Percentiles rank a stretch among this genome's conserved stretches.
Conservation (phyloP, 1,140 invertebrate genomes). For the Pantala flavescens region DNA sequence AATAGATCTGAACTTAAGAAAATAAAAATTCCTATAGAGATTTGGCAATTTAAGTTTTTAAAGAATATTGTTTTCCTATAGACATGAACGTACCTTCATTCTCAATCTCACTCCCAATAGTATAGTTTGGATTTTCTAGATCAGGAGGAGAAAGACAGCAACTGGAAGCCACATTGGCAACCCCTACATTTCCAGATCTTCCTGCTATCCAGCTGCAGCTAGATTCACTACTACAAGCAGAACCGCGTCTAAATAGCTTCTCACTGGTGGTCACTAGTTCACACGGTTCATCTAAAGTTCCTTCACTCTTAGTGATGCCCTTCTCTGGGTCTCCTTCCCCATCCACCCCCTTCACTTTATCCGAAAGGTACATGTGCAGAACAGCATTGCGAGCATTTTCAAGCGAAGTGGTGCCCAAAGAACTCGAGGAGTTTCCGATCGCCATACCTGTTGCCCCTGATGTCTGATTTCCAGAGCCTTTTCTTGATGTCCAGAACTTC, state of each 20-base stretch:
- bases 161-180: background rate
- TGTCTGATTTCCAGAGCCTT: background rate
- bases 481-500: background rate
- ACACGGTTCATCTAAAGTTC: background rate
- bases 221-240: background rate
- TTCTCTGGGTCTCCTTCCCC: background rate
- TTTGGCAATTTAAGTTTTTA: no score
- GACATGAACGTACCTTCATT: background rate
- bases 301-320: background rate
- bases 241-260: background rate
- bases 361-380: background rate
- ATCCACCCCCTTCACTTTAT: background rate
- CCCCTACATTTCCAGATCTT: background rate
- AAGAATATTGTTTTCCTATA: no score
- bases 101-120: background rate
- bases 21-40: no score
- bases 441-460: background rate
- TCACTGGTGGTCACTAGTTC: background rate
- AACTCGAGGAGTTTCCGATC: no score
- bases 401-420: background rate
- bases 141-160: constrained; percentile 3
- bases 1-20: no score
- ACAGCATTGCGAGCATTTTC: background rate
- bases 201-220: background rate
- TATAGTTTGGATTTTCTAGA: background rate